Conservation (phyloP, 1,140 invertebrate species). For the Neodiprion pinetum region DNA sequence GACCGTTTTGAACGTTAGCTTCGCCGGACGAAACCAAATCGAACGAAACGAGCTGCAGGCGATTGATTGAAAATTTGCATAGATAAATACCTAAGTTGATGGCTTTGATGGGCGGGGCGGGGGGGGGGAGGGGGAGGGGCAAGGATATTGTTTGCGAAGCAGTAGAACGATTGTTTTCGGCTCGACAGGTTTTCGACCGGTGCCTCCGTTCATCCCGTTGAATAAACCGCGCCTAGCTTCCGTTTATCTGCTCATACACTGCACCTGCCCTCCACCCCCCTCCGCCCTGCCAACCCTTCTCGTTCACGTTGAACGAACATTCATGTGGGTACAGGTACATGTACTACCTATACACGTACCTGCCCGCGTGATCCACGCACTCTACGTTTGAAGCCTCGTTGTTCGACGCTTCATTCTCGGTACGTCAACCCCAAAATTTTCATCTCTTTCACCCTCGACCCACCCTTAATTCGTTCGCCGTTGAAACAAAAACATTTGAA, state of each 20-base stretch:
- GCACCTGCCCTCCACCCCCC: neutral
- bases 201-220: neutral
- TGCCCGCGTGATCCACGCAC: neutral
- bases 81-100: conserved; percentile 49
- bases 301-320: neutral
- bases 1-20: too few species aligned
- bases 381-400: neutral
- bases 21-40: neutral
- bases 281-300: neutral
- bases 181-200: neutral
- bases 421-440: too few species aligned
- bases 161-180: conserved; percentile 55
- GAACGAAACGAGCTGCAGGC: conserved; percentile 9
- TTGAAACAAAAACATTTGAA: too few species aligned
- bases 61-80: conserved; percentile 57
- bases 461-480: too few species aligned
- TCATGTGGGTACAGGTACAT: neutral
- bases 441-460: too few species aligned
- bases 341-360: neutral
- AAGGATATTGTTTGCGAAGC: conserved; percentile 43
- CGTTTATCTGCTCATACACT: conserved; percentile 6
- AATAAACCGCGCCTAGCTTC: too few species aligned
- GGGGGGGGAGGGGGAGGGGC: conserved; percentile 11
- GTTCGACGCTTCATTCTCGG: neutral
- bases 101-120: conserved; percentile 39